Evolutionary conservation across 2,797 vertebrate genomes (phyloP), one percentile per base, ranked within the genome.

Genomic region (Synaphobranchus kaupii): DNA sequence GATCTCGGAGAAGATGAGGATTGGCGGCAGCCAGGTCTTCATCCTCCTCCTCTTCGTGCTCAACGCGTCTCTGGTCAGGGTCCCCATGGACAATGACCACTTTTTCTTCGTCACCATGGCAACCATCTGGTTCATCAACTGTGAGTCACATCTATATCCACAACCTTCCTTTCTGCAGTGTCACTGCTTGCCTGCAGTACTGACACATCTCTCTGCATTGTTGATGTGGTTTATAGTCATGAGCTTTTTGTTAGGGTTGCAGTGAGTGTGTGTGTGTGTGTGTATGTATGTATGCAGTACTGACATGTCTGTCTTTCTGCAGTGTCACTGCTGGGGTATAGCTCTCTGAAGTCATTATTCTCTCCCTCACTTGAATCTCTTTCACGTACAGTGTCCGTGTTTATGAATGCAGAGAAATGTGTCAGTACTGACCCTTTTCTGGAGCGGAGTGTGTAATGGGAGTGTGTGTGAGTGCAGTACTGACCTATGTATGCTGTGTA

Each of bases 71-170:
- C 88, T 98, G 86, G 97, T 98, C 87, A 97, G 94, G 90, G 92
- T 97, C 88, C 90, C 92, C 4, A 91, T 97, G 95, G 91, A 91
- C 0, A 89, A 90, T 0, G 93, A 92, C 4, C 60, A 20, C 73
- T 98, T 98, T 91, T 98, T 98, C 89, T 96, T 95, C 0, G 60
- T 98, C 92, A 98, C 97, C 88, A 97, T 98, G 97, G 94, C 96
- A 0, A 97, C 95, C 0, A 96, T 97, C 91, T 98, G 97, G 96
- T 97, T 98, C 93, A 97, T 97, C 87, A 98, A 97, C 91, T 97
- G 97, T 98, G 92, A 96, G 95, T 91, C 44, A 0, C 71, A 12
- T 9, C 5, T 80, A n/a, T n/a, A n/a, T 80, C 22, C 9, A 0
- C 31, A 39, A 15, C 71, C 34, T 4, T 4, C 8, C 0, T 80